Base-by-base conservation (phyloP, 2,888 invertebrate genomes). In the Sceliomorpha sp. region DNA sequence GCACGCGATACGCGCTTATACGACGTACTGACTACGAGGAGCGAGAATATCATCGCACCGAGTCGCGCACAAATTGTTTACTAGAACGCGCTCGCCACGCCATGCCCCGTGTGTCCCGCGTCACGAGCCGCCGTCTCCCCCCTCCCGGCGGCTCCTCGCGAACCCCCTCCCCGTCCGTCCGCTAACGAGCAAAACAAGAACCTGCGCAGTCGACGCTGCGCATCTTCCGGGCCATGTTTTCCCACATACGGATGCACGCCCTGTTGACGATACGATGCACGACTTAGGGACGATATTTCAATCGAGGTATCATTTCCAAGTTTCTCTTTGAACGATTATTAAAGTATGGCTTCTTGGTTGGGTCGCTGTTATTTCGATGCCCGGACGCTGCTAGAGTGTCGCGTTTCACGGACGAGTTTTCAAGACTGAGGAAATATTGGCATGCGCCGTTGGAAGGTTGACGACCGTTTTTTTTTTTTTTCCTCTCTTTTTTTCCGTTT, bases 31-130 rank as follows among this genome's bases (percentile, higher is more conserved):
- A 44, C n/a, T n/a, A n/a, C 8, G 15, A n/a, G 15, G 10, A 39
- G 17, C 20, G 17, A 15, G 17, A 4, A 39, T 7, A 39, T 10
- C 2, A 15, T 15, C 9, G 15, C 15, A 17, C 20, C 83, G 80
- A 76, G 77, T 78, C 80, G 81, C 83, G 80, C 82, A 81, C 84
- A 82, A 86, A 78, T 87, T 87, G 86, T 87, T 87, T 87, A 87
- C 86, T 86, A 86, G 85, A 85, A 83, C 84, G 81, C 83, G 80
- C 75, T 74, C 72, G 83, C 81, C 84, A 78, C 81, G 84, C 84
- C 84, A 83, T 84, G 79, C 80, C 78, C 80, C 75, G 75, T 75
- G 74, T 76, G 73, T 73, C 75, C 72, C 70, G 42, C 55, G 73
- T 20, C 20, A 20, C 20, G 20, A 20, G 20, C 20, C 20, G 20